Percentiles rank a stretch among this genome's conserved stretches.
These are phyloP conservation scores for Myotis planiceps DNA, from an alignment of 2,797 vertebrate genomes.

Conservation along the genomic window DNA sequence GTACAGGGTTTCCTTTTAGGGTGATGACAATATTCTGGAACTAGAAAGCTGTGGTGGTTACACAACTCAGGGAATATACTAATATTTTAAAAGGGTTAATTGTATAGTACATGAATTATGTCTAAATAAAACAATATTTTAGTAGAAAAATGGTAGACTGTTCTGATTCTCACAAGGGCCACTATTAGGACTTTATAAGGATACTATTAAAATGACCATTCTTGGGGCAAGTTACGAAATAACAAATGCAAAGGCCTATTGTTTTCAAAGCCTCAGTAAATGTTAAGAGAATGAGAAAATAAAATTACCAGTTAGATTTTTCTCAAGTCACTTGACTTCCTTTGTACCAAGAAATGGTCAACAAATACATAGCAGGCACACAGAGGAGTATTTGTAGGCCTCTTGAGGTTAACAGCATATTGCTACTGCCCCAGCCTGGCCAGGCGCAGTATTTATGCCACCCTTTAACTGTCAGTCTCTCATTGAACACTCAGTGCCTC, in stretches of 20 bases:
- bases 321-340: conserved; percentile 20
- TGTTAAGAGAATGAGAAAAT: conserved; percentile 23
- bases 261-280: conserved; percentile 18
- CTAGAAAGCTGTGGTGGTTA: background rate
- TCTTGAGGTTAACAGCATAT: conserved; percentile 64
- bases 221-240: background rate
- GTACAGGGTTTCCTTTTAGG: background rate
- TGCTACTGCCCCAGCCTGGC: conserved; percentile 73
- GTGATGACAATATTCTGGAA: background rate
- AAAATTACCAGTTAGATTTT: conserved; percentile 38
- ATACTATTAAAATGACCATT: background rate
- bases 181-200: background rate
- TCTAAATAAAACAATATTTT: background rate
- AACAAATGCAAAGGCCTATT: background rate
- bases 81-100: background rate
- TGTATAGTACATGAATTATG: background rate
- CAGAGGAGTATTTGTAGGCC: conserved; percentile 58
- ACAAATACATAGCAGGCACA: conserved; percentile 55
- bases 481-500: conserved; percentile 78
- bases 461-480: conserved; percentile 72
- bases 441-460: conserved; percentile 70
- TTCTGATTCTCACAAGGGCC: background rate
- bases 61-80: background rate
- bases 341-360: conserved; percentile 34
- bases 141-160: background rate